A percentile compares a stretch with the other conserved stretches of the same genome.
Evolutionary conservation across 1,140 invertebrate genomes (phyloP).

Genomic region (Odontomachus brunneus): DNA sequence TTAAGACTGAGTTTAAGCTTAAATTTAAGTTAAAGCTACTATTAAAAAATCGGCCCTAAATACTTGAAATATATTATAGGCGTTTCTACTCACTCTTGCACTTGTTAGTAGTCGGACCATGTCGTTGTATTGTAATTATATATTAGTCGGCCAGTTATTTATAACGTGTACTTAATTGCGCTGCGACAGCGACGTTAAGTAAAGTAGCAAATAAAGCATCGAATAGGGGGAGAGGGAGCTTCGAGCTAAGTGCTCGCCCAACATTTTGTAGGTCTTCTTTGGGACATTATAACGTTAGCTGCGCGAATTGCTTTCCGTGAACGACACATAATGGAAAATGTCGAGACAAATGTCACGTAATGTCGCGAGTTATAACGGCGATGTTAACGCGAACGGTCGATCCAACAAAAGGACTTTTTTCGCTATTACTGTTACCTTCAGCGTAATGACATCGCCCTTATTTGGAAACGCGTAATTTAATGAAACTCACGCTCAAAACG

Average conservation of each 20-base stretch:
- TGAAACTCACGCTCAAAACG: constrained; percentile 11
- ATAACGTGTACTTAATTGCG: background rate
- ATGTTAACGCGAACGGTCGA: background rate
- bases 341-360: background rate
- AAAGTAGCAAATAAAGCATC: constrained; percentile 21
- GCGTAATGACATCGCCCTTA: background rate
- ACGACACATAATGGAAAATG: constrained; percentile 43
- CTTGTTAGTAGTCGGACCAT: no score
- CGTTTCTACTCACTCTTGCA: background rate
- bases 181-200: background rate
- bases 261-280: constrained; percentile 28
- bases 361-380: constrained; percentile 1
- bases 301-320: constrained; percentile 31
- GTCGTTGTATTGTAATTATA: background rate
- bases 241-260: constrained; percentile 10
- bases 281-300: constrained; percentile 26
- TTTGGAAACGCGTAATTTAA: background rate
- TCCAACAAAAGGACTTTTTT: background rate
- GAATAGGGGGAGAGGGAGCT: background rate
- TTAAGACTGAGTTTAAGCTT: no score
- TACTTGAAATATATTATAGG: background rate
- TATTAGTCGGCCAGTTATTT: background rate
- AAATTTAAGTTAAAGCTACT: no score
- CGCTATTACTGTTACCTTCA: constrained; percentile 2
- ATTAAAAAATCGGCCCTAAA: no score